Evolutionary conservation across 2,113 vertebrate species (phyloP).

Genomic region (Oxyura jamaicensis): DNA sequence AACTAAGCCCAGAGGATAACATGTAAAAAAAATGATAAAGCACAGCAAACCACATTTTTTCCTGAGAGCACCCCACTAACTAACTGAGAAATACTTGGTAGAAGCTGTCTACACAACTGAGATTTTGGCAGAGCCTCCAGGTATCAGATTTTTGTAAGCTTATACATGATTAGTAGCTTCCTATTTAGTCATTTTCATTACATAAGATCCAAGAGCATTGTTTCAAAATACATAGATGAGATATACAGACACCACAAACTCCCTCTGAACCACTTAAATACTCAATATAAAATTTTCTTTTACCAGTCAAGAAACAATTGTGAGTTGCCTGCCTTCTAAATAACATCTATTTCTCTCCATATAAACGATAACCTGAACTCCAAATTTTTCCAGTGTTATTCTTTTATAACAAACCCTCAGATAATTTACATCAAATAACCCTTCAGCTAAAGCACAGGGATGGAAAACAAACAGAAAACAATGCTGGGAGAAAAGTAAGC

Average conservation of each 20-base stretch:
- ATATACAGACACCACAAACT: neutral
- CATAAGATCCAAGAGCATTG: neutral
- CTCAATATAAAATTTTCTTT: neutral
- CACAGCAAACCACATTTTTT: neutral
- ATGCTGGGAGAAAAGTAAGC: neutral
- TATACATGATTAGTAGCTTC: neutral
- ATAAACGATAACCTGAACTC: neutral
- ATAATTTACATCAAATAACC: neutral
- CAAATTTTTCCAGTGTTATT: neutral
- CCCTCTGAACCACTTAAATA: neutral
- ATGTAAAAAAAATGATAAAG: neutral
- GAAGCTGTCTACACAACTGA: neutral
- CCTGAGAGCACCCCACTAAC: neutral
- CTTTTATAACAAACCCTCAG: neutral
- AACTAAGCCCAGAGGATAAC: neutral
- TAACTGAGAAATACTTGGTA: neutral
- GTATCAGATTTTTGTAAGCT: neutral
- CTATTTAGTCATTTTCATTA: neutral
- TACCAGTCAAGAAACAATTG: neutral
- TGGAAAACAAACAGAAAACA: neutral
- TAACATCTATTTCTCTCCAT: rapidly evolving
- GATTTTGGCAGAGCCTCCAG: neutral
- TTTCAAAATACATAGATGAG: neutral
- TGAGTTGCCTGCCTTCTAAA: neutral
- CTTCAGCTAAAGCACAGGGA: neutral